These are phyloP conservation scores for Rhea americana DNA, from an alignment of 2,113 vertebrate genomes.

Conservation along the genomic window DNA sequence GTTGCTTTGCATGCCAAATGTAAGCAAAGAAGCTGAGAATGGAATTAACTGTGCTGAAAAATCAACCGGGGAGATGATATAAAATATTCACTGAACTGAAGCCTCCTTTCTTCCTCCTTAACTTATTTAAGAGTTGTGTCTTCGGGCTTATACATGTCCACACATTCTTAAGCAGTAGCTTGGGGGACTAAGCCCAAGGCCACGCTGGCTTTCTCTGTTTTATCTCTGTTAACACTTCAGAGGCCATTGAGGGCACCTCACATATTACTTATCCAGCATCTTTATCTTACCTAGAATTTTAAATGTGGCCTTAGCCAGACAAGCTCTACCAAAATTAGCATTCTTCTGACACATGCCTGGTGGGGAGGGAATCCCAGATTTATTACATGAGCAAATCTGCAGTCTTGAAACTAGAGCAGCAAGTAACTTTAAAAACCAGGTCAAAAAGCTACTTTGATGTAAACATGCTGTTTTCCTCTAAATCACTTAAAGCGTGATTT, in stretches of 20 bases:
- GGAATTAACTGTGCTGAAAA: slow-evolving; percentile 7
- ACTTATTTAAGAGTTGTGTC: background rate
- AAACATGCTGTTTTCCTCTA: background rate
- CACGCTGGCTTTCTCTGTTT: background rate
- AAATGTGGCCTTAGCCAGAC: background rate
- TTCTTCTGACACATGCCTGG: background rate
- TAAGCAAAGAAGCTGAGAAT: background rate
- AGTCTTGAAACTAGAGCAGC: background rate
- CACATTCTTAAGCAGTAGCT: background rate
- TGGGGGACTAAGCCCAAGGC: background rate
- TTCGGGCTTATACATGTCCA: background rate
- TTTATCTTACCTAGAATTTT: background rate
- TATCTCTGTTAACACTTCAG: background rate
- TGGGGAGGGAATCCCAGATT: background rate
- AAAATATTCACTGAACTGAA: background rate
- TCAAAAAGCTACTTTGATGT: background rate
- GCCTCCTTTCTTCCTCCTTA: background rate
- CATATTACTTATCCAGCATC: background rate
- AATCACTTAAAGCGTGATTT: background rate
- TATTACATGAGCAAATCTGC: background rate
- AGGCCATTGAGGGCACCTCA: background rate
- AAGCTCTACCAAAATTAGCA: background rate
- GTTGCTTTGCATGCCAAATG: background rate
- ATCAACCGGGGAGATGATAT: background rate
- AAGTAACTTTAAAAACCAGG: background rate